Conservation (phyloP, 2,113 vertebrate species). For the Atrichornis clamosus region DNA sequence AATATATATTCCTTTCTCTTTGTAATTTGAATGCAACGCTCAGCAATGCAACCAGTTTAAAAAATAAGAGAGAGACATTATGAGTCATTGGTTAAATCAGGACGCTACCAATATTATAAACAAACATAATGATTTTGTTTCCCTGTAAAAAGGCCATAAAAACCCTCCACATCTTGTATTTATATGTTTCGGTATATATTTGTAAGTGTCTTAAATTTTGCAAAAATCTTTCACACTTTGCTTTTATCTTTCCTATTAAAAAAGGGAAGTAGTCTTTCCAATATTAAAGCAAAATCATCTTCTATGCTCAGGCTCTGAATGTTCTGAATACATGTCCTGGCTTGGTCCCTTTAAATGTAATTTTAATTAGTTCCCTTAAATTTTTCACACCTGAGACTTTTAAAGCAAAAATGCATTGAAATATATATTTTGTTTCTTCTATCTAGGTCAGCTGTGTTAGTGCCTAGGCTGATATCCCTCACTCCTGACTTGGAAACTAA, state of each 20-base stretch:
- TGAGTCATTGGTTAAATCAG: not conserved
- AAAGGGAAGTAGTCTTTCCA: not conserved
- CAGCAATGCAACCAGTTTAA: not conserved
- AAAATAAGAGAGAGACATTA: not conserved
- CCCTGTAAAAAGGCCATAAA: not conserved
- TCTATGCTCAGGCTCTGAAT: not conserved
- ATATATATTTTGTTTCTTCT: not conserved
- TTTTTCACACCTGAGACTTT: not conserved
- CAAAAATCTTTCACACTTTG: not conserved
- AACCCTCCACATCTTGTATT: not conserved
- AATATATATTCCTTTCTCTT: not conserved
- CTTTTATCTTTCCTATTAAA: not conserved
- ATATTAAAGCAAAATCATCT: not conserved
- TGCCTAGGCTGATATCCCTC: not conserved
- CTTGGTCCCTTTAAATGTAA: not conserved
- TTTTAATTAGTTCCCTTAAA: not conserved
- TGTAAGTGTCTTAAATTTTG: not conserved
- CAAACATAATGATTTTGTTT: not conserved
- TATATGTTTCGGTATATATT: not conserved
- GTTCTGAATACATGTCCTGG: not conserved
- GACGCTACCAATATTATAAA: not conserved
- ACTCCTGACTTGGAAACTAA: not conserved
- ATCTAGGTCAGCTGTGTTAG: not conserved
- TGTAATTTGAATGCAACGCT: not conserved
- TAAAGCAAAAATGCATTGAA: not conserved